These are phyloP conservation scores for Alloscopus bannaensis DNA, from an alignment of 2,888 invertebrate genomes.

Conservation along the genomic window DNA sequence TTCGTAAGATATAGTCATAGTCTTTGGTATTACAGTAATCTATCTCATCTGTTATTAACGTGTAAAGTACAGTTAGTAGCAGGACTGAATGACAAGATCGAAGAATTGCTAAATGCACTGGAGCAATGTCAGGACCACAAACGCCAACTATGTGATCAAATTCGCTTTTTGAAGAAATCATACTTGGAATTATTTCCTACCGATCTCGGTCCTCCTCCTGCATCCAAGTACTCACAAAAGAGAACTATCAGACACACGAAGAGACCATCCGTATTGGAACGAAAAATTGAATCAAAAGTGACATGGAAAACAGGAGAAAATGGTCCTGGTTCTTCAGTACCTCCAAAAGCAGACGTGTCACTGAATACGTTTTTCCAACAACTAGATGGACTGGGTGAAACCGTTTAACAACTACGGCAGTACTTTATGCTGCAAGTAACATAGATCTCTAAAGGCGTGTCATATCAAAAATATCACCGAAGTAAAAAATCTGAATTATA, in stretches of 20 bases:
- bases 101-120: constrained; percentile 67
- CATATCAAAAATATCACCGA: too few relatives aligned
- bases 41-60: background rate
- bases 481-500: too few relatives aligned
- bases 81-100: constrained; percentile 57
- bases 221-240: background rate
- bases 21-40: too few relatives aligned
- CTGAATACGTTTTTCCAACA: too few relatives aligned
- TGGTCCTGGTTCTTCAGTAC: too few relatives aligned
- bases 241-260: background rate
- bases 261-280: constrained; percentile 1
- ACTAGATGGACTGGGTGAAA: too few relatives aligned
- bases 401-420: too few relatives aligned
- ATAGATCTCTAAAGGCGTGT: too few relatives aligned
- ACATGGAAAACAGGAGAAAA: constrained; percentile 33
- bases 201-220: constrained; percentile 15
- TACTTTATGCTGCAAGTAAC: too few relatives aligned
- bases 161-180: constrained; percentile 65
- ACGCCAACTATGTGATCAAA: constrained; percentile 65
- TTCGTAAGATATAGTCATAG: too few relatives aligned
- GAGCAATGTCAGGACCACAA: constrained; percentile 67
- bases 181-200: constrained; percentile 67
- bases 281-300: constrained; percentile 9
- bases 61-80: constrained; percentile 40
- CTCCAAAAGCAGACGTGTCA: background rate